Base-by-base conservation (phyloP, 2,888 invertebrate genomes). In the Teinopalpus imperialis region DNA sequence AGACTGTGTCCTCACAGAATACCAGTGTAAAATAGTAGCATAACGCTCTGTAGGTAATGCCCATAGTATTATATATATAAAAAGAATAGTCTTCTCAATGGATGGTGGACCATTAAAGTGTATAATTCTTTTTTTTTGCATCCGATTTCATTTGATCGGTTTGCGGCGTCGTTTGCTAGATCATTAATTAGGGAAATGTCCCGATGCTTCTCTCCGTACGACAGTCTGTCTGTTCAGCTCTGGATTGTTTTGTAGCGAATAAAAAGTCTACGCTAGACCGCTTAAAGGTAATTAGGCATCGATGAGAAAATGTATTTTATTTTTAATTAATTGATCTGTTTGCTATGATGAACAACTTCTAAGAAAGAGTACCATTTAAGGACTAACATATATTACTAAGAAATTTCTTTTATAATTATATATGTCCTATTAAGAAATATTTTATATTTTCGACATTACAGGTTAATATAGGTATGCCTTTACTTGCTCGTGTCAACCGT, bases 161-260 rank as follows among this genome's bases (percentile, higher is more conserved):
- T 36, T 43, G 61, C 75, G 70, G 71, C 72, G 62, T 67, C 73
- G 59, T 69, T 69, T 67, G 68, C 71, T 63, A 59, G 64, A 63
- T 76, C 79, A 80, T 81, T 82, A 80, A 82, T 82, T 82, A 82
- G 77, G 78, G 71, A 77, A 61, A 70, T 67, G 66, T 65, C 57
- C 43, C 40, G 52, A 49, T 54, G 52, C 48, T 51, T 65, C 63
- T 59, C 66, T 56, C 67, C 51, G 63, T 61, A 58, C 54, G 30
- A 35, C 31, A 48, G 49, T 51, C 32, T 46, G 49, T 43, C n/a
- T 23, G 35, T n/a, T 20, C 20, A 9, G 30, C 31, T 40, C 26
- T 14, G 8, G 21, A 34, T 45, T 30, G 37, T 27, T 45, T 45
- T 32, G 14, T 27, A 20, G 26, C 20, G 20, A 14, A 39, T 31